These are phyloP conservation scores for Agriopis marginaria DNA, from an alignment of 2,888 invertebrate genomes.

Conservation along the genomic window DNA sequence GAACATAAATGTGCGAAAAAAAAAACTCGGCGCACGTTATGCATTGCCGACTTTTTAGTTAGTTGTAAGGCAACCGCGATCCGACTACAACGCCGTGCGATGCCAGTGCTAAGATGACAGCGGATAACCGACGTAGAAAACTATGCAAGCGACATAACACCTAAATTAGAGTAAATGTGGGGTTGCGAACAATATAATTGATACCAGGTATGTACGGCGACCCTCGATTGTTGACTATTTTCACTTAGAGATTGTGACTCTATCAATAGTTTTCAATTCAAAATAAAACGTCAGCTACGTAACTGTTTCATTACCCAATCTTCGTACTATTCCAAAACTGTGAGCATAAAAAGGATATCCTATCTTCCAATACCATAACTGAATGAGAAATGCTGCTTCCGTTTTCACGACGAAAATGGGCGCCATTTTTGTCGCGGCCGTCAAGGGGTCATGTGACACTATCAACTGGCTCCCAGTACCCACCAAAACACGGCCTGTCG, in stretches of 20 bases:
- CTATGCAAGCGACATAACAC: no score
- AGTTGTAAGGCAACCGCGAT: no score
- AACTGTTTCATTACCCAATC: background rate
- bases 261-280: background rate
- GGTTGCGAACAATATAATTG: no score
- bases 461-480: conserved; percentile 50
- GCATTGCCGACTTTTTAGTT: no score
- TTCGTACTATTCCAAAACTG: conserved; percentile 6
- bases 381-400: conserved; percentile 27
- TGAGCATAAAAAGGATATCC: conserved; percentile 20
- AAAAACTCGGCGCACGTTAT: no score
- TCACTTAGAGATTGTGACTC: background rate
- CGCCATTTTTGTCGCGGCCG: conserved; percentile 15
- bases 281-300: background rate
- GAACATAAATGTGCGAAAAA: no score
- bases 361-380: conserved; percentile 26
- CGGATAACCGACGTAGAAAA: no score
- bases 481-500: conserved; percentile 42
- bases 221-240: no score
- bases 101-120: no score
- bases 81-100: no score
- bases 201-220: no score
- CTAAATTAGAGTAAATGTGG: no score
- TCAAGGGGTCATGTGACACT: conserved; percentile 45
- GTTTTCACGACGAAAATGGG: conserved; percentile 24